phyloP scores from a whole-genome alignment of 1,140 invertebrate genomes.

The Nasonia longicornis region DNA sequence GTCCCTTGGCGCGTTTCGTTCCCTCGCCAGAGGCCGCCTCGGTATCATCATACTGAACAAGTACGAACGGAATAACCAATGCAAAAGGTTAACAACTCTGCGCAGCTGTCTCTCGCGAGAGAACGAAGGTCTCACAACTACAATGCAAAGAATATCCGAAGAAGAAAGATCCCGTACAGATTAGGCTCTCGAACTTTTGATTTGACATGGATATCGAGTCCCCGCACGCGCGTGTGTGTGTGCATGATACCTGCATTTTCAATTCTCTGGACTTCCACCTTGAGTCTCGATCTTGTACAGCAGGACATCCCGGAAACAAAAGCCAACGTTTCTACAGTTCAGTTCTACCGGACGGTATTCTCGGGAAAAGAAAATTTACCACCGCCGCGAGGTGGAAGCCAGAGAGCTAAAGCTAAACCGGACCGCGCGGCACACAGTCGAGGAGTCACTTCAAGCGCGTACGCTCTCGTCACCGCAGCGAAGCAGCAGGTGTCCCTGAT shows the following conservation, averaged over 20 bases:
- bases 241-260: no score
- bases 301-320: background rate
- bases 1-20: no score
- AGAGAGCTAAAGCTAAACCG: no score
- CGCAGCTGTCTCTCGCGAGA: background rate
- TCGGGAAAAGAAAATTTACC: no score
- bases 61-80: background rate
- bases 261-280: no score
- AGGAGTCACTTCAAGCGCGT: background rate
- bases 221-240: background rate
- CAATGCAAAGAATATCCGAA: no score
- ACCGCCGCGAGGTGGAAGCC: no score
- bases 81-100: background rate
- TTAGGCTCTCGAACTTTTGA: background rate
- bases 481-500: constrained; percentile 57
- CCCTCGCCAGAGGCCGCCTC: no score
- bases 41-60: no score
- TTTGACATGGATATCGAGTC: background rate
- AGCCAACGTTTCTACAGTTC: background rate
- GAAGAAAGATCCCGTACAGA: no score
- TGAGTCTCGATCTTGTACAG: background rate
- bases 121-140: no score
- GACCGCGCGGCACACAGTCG: background rate
- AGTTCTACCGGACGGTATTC: background rate
- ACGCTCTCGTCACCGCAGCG: constrained; percentile 54